Base-by-base conservation (phyloP, 2,888 invertebrate species). In the Bimastos eiseni region DNA sequence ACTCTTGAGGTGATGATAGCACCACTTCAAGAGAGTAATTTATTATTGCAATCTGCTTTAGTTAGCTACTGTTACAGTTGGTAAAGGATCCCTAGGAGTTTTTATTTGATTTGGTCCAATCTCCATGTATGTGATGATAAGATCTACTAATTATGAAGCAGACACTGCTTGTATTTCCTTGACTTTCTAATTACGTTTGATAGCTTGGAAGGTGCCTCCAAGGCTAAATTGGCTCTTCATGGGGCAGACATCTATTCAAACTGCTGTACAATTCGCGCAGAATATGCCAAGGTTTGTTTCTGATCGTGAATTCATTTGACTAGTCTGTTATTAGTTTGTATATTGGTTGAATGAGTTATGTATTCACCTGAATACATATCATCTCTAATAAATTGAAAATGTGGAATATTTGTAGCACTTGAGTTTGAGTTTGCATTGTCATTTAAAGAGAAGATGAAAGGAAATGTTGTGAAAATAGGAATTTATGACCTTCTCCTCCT, bases 211-310 rank as follows among this genome's bases (percentile, higher is more conserved):
- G 97, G 98, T 30, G 99, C 99, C 91, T 97, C 98, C 93, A 96
- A 98, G 94, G 99, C 98, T 92, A 98, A 99, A 95, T 98, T 98
- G 93, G 97, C 97, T 92, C 96, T 99, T 93, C 98, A 99, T 96
- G 99, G 99, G 93, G 98, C 98, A 92, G 99, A 99, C 96, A 99
- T 99, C 94, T 99, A 99, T 96, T 98, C 98, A 89, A 99, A 99
- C 93, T 99, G 99, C 96, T 99, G 99, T 96, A 99, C 99, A 92
- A 96, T 99, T 94, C 98, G 99, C 96, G 98, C 99, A 95, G 99
- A 99, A 96, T 99, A 97, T 95, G 99, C 99, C 91, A 99, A 99
- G 97, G 99, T 99, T 95, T 84, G 34, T n/a, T n/a, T 49, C 24
- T 8, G 30, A 4, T 11, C 41, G 41, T n/a, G 70, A 70, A n/a